Evolutionary conservation across 1,140 invertebrate species (phyloP), one percentile per base, ranked within the genome.

Genomic region (Dolichoris vasculosae): DNA sequence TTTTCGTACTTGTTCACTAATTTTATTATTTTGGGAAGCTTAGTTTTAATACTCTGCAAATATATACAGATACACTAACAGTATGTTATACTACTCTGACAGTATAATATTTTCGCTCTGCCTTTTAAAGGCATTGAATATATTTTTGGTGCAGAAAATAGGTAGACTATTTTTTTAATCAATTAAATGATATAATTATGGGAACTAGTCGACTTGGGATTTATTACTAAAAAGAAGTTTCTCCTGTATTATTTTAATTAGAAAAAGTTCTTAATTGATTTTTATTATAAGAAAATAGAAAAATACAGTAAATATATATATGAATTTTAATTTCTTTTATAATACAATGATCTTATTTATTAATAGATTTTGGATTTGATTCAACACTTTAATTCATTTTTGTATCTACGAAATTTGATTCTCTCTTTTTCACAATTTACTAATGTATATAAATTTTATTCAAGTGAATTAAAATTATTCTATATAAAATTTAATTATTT

Each of bases 11-110:
- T 77, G 9, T 51, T 64, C 6, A 32, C 38, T 75, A 73, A 85
- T 80, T 78, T 80, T 51, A 80, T 85, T 85, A 80, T 80, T 85
- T 80, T n/a, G 77, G 51, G n/a, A 63, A 64, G 11, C 9, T 82
- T 79, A 11, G 3, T 40, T 26, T 32, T 6, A 26, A 46, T 77
- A 17, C 35, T 0, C 26, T n/a, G 30, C 59, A 38, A 1, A n/a
- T 30, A n/a, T 81, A 23, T 46, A 11, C 13, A 2, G 6, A 26
- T 20, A 13, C 35, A 17, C 0, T 2, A 43, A 30, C 64, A 32
- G n/a, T 30, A 46, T 43, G 30, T 80, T 15, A 13, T 20, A 79
- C 26, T 30, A 9, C 51, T 32, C 32, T 40, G 32, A 23, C 51
- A 17, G 9, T 32, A 7, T 6, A 26, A 7, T 30, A 35, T 69